A percentile compares a stretch with the other conserved stretches of the same genome.
phyloP scores from a whole-genome alignment of 2,888 invertebrate species.

The Synergus umbraculus region DNA sequence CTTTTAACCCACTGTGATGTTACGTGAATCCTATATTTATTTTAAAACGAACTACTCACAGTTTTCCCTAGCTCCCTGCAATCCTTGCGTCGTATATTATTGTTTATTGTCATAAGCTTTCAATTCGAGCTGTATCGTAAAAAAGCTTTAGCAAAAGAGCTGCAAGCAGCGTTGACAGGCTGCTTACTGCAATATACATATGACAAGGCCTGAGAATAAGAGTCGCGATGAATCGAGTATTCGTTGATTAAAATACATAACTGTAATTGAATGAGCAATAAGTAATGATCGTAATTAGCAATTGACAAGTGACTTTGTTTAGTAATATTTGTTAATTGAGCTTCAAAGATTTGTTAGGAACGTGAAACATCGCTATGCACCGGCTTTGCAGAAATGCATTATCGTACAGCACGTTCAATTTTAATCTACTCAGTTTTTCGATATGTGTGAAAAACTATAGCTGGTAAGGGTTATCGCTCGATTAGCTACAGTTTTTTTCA shows the following conservation, averaged over 20 bases:
- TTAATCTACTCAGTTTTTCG: background rate
- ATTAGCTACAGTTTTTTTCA: slow-evolving; percentile 1
- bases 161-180: slow-evolving; percentile 43
- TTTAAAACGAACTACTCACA: slow-evolving; percentile 24
- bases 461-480: background rate
- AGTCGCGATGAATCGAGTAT: slow-evolving; percentile 36
- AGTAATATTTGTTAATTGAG: slow-evolving; percentile 5
- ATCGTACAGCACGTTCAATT: slow-evolving; percentile 52
- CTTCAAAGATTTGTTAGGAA: slow-evolving; percentile 8
- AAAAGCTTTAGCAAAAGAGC: slow-evolving; percentile 52
- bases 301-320: background rate
- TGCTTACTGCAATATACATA: slow-evolving; percentile 18
- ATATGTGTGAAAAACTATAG: background rate
- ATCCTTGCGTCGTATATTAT: slow-evolving; percentile 49
- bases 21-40: background rate
- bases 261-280: background rate
- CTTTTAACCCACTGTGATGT: slow-evolving; percentile 1
- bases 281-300: background rate
- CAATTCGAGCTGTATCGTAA: slow-evolving; percentile 51
- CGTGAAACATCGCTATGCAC: slow-evolving; percentile 54
- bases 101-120: slow-evolving; percentile 54
- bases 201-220: slow-evolving; percentile 30
- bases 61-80: slow-evolving; percentile 47
- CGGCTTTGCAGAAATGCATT: slow-evolving; percentile 58
- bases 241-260: slow-evolving; percentile 15